A percentile compares a stretch with the other conserved stretches of the same genome.
Conservation (phyloP, 2,113 vertebrate species). For the Nycticebus coucang region DNA sequence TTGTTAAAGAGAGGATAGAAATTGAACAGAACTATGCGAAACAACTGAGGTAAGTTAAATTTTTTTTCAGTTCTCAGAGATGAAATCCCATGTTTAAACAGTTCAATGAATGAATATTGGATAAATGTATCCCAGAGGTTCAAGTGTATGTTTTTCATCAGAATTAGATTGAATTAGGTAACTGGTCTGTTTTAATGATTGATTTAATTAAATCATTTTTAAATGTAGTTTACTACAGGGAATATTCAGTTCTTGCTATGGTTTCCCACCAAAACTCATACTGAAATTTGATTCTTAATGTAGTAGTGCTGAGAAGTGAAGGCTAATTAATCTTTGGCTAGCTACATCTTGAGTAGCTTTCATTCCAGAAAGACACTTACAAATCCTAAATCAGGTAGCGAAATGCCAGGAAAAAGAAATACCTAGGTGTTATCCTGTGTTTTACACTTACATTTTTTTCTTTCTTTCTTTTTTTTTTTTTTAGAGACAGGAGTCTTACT, state of each 20-base stretch:
- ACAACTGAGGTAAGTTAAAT: constrained; percentile 92
- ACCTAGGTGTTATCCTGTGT: neutral
- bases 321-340: neutral
- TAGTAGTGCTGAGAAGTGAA: no score
- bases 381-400: constrained; percentile 11
- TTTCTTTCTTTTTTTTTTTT: no score
- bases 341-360: neutral
- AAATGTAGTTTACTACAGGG: neutral
- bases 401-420: constrained; percentile 25
- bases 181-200: constrained; percentile 13
- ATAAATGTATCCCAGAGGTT: constrained; percentile 25
- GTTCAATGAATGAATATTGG: neutral
- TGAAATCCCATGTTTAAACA: constrained; percentile 53
- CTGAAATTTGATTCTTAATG: no score
- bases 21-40: constrained; percentile 99
- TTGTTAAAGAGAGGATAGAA: constrained; percentile 98
- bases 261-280: no score
- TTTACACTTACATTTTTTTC: neutral
- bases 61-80: constrained; percentile 45
- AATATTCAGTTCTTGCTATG: neutral
- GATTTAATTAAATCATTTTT: constrained; percentile 20
- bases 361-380: constrained; percentile 55
- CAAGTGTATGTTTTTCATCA: constrained; percentile 21
- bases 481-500: no score
- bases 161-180: constrained; percentile 44